Base-by-base conservation (phyloP, 2,888 invertebrate genomes). In the Drosophila meridiana region DNA sequence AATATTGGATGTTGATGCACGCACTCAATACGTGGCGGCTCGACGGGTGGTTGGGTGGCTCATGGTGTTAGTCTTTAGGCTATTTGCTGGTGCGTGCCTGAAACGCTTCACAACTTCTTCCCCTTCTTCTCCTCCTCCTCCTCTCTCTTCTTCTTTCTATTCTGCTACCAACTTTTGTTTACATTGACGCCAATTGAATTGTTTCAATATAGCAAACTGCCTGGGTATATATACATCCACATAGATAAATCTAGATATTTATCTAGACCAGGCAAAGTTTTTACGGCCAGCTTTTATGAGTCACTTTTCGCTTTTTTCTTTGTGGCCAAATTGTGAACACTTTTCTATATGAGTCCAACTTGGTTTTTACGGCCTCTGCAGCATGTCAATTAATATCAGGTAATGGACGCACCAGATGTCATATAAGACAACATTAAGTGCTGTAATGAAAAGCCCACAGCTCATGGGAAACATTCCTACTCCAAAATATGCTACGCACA, bases 131-230 rank as follows among this genome's bases (percentile, higher is more conserved):
- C 11, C 34, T 2, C n/a, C 32, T 11, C 11, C 50, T 20, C 0
- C 48, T n/a, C n/a, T n/a, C 0, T 14, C 38, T 38, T 7, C 42
- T 9, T 8, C 9, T 9, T 20, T 20, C 20, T 20, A 1, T 20
- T 5, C 11, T 9, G 32, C 32, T 34, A 2, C 11, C 52, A 65
- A 52, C 36, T 53, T 57, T 73, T 85, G 81, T 87, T 85, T 85
- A 84, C 79, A 76, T 69, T 85, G 83, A 87, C 76, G 84, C 87
- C 87, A 73, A 69, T 85, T 82, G 78, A 70, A 74, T 66, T 57
- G 69, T 63, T 58, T 69, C 73, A 73, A 50, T 56, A 64, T 5
- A 52, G 52, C 34, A n/a, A 32, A 26, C 11, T 26, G 45, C 45
- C 5, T 2, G n/a, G 50, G n/a, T 50, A 34, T 34, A 50, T 50